Evolutionary conservation across 2,888 invertebrate species (phyloP).

Genomic region (Trichacis sp.): DNA sequence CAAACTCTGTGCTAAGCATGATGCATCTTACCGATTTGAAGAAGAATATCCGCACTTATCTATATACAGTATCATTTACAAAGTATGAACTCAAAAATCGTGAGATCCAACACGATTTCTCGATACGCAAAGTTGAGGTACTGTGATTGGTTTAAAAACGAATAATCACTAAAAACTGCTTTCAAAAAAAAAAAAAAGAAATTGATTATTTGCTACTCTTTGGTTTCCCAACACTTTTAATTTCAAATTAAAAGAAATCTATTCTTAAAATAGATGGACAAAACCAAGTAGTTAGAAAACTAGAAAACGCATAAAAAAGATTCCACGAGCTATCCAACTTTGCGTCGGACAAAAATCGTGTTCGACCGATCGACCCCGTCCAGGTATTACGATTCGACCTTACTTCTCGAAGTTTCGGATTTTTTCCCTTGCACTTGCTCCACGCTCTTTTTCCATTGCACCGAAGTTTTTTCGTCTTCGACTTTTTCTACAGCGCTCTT

Average conservation of each 20-base stretch:
- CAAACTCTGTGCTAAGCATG: neutral
- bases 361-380: neutral
- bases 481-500: conserved; percentile 18
- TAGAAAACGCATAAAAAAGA: too few relatives aligned
- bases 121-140: neutral
- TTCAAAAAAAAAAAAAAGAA: neutral
- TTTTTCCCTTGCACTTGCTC: conserved; percentile 57
- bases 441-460: conserved; percentile 40
- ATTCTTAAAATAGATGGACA: too few relatives aligned
- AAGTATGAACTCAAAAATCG: neutral
- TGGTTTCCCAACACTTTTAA: neutral
- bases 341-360: conserved; percentile 4
- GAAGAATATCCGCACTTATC: too few relatives aligned
- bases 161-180: neutral
- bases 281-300: too few relatives aligned
- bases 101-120: neutral
- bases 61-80: conserved; percentile 8
- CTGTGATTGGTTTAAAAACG: neutral
- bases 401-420: conserved; percentile 55
- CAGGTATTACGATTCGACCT: conserved; percentile 59
- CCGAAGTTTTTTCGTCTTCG: conserved; percentile 35
- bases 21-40: neutral
- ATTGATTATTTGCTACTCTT: neutral
- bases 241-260: too few relatives aligned
- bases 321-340: neutral